Conservation (phyloP, 2,113 vertebrate genomes). For the Zapornia atra region DNA sequence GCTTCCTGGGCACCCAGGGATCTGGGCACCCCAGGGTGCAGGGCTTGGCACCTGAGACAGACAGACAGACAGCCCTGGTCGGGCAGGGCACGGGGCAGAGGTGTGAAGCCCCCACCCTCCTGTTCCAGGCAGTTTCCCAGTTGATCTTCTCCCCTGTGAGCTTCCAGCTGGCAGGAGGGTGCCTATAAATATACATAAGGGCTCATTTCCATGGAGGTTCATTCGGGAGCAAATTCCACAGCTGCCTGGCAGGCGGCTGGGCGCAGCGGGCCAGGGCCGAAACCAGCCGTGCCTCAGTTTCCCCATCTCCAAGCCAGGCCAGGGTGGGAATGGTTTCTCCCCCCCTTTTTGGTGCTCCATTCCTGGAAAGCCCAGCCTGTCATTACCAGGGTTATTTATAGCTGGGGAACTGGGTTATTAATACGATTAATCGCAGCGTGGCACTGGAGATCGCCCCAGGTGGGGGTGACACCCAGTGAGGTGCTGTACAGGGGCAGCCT, state of each 20-base stretch:
- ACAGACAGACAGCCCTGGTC: neutral
- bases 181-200: conserved; percentile 61
- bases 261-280: neutral
- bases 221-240: conserved; percentile 53
- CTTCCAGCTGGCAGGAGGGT: conserved; percentile 61
- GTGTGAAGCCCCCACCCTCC: neutral
- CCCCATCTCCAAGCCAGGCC: neutral
- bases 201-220: conserved; percentile 51
- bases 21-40: too few species aligned
- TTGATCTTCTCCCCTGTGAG: conserved; percentile 53
- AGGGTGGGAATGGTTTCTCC: neutral
- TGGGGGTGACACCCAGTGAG: neutral
- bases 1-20: neutral
- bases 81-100: neutral
- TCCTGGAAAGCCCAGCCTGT: conserved; percentile 58
- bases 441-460: neutral
- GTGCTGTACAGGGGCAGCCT: neutral
- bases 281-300: conserved; percentile 51
- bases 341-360: neutral
- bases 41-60: too few species aligned
- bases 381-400: conserved; percentile 50
- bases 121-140: conserved; percentile 42
- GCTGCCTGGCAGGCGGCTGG: conserved; percentile 29
- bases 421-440: neutral
- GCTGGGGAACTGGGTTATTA: neutral